Conservation (phyloP, 2,797 vertebrate genomes). For the Brachymystax lenok region DNA sequence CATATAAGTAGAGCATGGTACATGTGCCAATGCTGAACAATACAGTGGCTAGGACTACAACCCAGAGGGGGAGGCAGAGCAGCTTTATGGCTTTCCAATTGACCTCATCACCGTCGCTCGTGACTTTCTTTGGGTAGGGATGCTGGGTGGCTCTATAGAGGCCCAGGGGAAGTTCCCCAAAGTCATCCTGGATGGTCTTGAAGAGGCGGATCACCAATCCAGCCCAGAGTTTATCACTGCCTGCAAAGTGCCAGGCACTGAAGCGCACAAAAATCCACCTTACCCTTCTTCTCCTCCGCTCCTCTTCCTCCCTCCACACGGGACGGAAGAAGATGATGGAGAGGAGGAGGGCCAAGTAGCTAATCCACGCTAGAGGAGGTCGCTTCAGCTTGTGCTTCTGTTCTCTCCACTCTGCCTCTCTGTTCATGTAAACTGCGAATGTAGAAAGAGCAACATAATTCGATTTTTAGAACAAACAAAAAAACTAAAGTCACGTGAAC, state of each 20-base stretch:
- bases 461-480: not conserved
- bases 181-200: conserved; percentile 65
- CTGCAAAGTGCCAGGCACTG: conserved; percentile 79
- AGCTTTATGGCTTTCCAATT: conserved; percentile 18
- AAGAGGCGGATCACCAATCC: conserved; percentile 40
- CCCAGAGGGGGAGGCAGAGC: conserved; percentile 21
- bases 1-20: conserved; percentile 1
- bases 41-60: not conserved
- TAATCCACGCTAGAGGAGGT: not conserved
- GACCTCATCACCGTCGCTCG: not conserved
- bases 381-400: conserved; percentile 4
- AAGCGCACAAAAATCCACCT: conserved; percentile 78
- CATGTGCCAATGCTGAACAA: not conserved
- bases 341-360: conserved; percentile 5
- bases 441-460: conserved; percentile 5
- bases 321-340: conserved; percentile 71
- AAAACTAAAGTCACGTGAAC: not conserved
- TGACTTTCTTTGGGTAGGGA: conserved; percentile 9
- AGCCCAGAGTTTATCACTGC: conserved; percentile 67
- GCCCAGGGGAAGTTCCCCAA: conserved; percentile 71
- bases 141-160: conserved; percentile 54
- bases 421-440: conserved; percentile 6
- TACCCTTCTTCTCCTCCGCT: conserved; percentile 63
- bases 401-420: conserved; percentile 5
- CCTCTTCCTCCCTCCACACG: conserved; percentile 67